Conservation (phyloP, 2,888 invertebrate species). For the Oxytorus armatus region DNA sequence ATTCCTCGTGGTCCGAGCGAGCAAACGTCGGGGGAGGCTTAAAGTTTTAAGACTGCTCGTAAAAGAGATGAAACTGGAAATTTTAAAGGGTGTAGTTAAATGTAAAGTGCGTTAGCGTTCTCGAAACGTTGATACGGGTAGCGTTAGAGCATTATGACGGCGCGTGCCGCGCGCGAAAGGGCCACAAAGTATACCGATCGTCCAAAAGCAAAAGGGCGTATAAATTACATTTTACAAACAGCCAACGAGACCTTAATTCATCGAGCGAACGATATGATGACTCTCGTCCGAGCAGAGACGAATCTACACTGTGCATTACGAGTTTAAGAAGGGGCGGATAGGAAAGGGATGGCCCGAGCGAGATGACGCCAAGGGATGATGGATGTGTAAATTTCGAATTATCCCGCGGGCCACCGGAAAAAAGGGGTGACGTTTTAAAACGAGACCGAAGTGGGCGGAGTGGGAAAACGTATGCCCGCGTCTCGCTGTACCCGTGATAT, state of each 20-base stretch:
- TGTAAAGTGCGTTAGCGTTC: constrained; percentile 78
- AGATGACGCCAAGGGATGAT: constrained; percentile 75
- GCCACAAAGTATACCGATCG: constrained; percentile 26
- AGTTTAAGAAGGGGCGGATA: constrained; percentile 56
- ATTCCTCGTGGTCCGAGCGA: constrained; percentile 29
- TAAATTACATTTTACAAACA: neutral
- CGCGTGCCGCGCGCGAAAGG: constrained; percentile 77
- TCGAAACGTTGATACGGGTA: constrained; percentile 37
- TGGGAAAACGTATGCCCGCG: constrained; percentile 69
- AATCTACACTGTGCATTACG: constrained; percentile 65
- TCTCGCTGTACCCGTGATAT: constrained; percentile 51
- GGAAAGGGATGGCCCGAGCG: constrained; percentile 54
- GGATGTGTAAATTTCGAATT: constrained; percentile 81
- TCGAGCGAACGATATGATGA: constrained; percentile 15
- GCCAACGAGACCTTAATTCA: neutral
- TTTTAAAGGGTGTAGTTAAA: constrained; percentile 80
- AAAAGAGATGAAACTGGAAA: constrained; percentile 74
- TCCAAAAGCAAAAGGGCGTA: constrained; percentile 4
- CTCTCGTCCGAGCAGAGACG: neutral
- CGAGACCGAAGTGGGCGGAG: constrained; percentile 75
- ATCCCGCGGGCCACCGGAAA: constrained; percentile 71
- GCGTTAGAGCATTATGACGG: constrained; percentile 77
- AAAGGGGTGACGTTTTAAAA: constrained; percentile 71
- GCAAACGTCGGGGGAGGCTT: constrained; percentile 23
- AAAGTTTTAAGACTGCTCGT: constrained; percentile 69